Evolutionary conservation across 2,797 vertebrate genomes (phyloP), one percentile per base, ranked within the genome.

Genomic region (Harpagifer antarcticus): DNA sequence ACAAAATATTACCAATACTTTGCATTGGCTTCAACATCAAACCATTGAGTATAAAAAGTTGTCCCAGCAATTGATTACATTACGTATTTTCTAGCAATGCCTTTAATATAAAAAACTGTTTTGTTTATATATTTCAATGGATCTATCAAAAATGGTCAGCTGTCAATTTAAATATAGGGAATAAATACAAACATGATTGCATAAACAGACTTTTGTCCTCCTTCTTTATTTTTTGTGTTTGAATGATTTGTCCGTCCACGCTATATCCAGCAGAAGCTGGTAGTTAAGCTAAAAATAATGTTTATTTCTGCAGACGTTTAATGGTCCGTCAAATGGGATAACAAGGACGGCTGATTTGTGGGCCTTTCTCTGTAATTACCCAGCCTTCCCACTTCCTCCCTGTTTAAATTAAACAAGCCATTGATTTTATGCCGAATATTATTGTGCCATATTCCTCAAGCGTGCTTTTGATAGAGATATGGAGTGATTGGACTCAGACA

Each of bases 331-430:
- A 95, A 95, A 95, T 95, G 91, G 93, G 95, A 94, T 95, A 95
- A 95, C 94, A 95, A 95, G 95, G 90, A 89, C 88, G 90, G 93
- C 82, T 93, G 93, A 94, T 95, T 94, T 95, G 94, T 94, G 92
- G 92, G 91, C 85, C 90, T 86, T 74, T 91, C 93, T 92, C 90
- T 93, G 90, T 90, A 95, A 95, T 95, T 95, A 95, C 93, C 89
- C 93, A 89, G 90, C 88, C 90, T 93, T 90, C 90, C 89, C 90
- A 91, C 91, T 93, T 86, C 92, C 93, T 89, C 91, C 90, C 92
- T 92, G 89, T 94, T 93, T 93, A 93, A 94, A 95, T 95, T 94
- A 95, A 95, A 95, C 94, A 95, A 94, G 91, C 93, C 95, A 95
- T 95, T 95, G 94, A 94, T 94, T 95, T 95, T 95, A 95, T 95